phyloP scores from a whole-genome alignment of 2,797 vertebrate species.

The Catharus ustulatus region DNA sequence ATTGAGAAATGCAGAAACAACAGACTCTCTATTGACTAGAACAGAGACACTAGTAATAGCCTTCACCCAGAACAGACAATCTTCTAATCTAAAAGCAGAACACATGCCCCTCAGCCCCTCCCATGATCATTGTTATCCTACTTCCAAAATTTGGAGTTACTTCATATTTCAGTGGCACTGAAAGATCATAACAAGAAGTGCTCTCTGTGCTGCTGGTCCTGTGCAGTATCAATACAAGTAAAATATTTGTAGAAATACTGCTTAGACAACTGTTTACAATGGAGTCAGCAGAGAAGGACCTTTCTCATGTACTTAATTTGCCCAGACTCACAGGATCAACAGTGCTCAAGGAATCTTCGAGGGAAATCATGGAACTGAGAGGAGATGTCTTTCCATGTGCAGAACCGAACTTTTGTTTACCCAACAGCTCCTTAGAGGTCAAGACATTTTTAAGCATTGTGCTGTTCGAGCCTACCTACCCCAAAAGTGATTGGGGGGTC shows the following conservation, averaged over 20 bases:
- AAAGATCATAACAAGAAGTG: background rate
- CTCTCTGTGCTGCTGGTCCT: background rate
- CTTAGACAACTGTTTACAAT: background rate
- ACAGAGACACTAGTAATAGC: background rate
- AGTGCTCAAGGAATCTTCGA: background rate
- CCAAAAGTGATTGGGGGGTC: background rate
- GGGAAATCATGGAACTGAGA: background rate
- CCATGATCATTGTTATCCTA: background rate
- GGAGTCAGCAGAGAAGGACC: background rate
- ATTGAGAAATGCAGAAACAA: conserved; percentile 12
- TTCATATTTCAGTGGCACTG: background rate
- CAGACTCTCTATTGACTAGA: background rate
- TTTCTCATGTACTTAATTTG: background rate
- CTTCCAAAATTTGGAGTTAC: background rate
- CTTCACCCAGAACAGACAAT: background rate
- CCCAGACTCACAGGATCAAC: background rate
- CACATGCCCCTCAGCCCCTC: background rate
- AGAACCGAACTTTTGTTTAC: background rate
- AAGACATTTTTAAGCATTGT: background rate
- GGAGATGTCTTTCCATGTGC: background rate
- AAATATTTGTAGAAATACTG: background rate
- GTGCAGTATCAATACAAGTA: background rate
- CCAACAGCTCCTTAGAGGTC: background rate
- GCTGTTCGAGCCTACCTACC: background rate
- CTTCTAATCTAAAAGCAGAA: background rate